These are phyloP conservation scores for Nymphalis urticae DNA, from an alignment of 2,888 invertebrate genomes.

Conservation along the genomic window DNA sequence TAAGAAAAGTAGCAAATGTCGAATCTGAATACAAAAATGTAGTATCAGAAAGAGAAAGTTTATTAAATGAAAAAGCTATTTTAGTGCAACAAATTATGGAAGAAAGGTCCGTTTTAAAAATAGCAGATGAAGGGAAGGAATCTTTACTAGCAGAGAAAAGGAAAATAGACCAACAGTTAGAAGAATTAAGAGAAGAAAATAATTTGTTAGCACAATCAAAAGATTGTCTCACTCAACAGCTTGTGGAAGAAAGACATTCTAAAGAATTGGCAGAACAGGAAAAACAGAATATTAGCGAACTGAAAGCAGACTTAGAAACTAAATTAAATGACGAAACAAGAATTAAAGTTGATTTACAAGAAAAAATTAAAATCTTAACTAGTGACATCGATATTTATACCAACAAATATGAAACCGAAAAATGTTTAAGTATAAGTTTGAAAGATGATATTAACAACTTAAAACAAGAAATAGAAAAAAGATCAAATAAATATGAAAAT, in stretches of 20 bases:
- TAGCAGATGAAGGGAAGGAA: slow-evolving; percentile 40
- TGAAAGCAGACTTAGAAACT: slow-evolving; percentile 33
- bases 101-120: slow-evolving; percentile 45
- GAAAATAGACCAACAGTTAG: slow-evolving; percentile 30
- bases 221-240: slow-evolving; percentile 51
- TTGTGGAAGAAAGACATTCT: slow-evolving; percentile 50
- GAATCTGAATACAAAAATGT: slow-evolving; percentile 38
- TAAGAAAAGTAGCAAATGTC: slow-evolving; percentile 24
- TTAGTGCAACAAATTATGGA: slow-evolving; percentile 41
- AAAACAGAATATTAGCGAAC: slow-evolving; percentile 40
- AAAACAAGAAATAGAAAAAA: slow-evolving; percentile 20
- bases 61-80: slow-evolving; percentile 43
- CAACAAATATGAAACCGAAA: slow-evolving; percentile 16
- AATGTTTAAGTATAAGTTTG: slow-evolving; percentile 9
- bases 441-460: slow-evolving; percentile 10
- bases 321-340: slow-evolving; percentile 17
- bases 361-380: slow-evolving; percentile 17
- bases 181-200: slow-evolving; percentile 26
- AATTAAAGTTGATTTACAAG: slow-evolving; percentile 11
- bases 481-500: slow-evolving; percentile 31
- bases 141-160: slow-evolving; percentile 40
- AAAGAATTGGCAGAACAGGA: slow-evolving; percentile 51
- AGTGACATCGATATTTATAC: slow-evolving; percentile 12
- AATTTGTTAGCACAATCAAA: slow-evolving; percentile 43
- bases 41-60: slow-evolving; percentile 42